phyloP scores from a whole-genome alignment of 2,888 invertebrate species.

The Morpho deidamia region DNA sequence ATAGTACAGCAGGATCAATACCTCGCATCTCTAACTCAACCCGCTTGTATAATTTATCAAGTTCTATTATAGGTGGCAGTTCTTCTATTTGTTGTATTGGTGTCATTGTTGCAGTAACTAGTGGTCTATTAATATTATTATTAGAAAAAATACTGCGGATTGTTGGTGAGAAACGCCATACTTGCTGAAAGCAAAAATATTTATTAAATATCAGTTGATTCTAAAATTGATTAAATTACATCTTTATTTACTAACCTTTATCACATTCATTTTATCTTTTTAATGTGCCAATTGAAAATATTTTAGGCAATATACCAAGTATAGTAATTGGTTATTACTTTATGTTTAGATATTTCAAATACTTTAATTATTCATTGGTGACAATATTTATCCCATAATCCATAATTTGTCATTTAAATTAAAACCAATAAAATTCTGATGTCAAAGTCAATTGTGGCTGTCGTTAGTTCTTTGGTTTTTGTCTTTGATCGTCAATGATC shows the following conservation, averaged over 20 bases:
- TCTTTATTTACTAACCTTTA: constrained; percentile 22
- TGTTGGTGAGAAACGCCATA: constrained; percentile 44
- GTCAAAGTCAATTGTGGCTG: no score
- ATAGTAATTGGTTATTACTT: no score
- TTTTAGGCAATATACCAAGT: no score
- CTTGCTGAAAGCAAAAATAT: constrained; percentile 37
- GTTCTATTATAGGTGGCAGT: constrained; percentile 48
- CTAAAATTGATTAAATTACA: neutral
- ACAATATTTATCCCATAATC: no score
- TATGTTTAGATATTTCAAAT: no score
- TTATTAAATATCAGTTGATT: neutral
- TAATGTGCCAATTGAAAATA: no score
- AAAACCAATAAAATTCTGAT: no score
- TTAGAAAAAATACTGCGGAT: constrained; percentile 34
- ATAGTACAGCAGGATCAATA: constrained; percentile 91
- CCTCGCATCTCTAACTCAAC: constrained; percentile 92
- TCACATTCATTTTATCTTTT: constrained; percentile 26
- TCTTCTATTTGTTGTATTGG: constrained; percentile 37
- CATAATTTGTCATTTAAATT: no score
- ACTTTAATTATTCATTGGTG: no score
- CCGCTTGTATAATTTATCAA: constrained; percentile 88
- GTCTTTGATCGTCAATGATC: no score
- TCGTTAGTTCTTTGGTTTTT: no score
- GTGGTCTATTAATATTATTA: constrained; percentile 37
- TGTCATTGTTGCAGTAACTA: constrained; percentile 37